Percentiles rank a stretch among this genome's conserved stretches.
Evolutionary conservation across 2,888 invertebrate genomes (phyloP).

Genomic region (Tillus elongatus): DNA sequence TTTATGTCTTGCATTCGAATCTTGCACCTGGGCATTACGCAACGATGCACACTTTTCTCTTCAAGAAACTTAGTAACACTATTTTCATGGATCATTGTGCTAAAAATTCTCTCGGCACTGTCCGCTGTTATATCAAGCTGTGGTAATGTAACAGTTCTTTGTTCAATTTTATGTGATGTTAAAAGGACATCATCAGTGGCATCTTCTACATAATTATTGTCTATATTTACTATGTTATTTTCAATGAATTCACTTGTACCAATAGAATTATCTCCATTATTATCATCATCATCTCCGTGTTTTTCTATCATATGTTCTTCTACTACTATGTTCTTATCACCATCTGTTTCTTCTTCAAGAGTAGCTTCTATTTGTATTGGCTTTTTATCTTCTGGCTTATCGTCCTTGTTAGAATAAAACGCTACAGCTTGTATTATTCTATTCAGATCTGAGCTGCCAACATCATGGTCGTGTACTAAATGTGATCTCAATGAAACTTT

Average conservation of each 20-base stretch:
- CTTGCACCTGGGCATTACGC: slow-evolving; percentile 49
- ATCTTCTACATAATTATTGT: not conserved
- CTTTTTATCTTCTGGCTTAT: slow-evolving; percentile 18
- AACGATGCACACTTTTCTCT: slow-evolving; percentile 33
- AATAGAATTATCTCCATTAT: slow-evolving; percentile 10
- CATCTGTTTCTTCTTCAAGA: slow-evolving; percentile 7
- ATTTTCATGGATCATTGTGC: slow-evolving; percentile 22
- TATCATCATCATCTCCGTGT: slow-evolving; percentile 5
- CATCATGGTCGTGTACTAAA: slow-evolving; percentile 59
- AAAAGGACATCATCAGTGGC: too few relatives aligned
- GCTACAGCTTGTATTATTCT: slow-evolving; percentile 50
- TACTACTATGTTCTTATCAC: slow-evolving; percentile 9
- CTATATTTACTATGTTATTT: not conserved
- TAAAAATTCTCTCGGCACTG: slow-evolving; percentile 18
- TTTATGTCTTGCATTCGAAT: slow-evolving; percentile 49
- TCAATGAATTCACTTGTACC: slow-evolving; percentile 10
- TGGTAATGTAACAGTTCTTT: slow-evolving; percentile 21
- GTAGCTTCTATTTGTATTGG: slow-evolving; percentile 6
- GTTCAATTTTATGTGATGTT: slow-evolving; percentile 15
- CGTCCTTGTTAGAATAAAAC: slow-evolving; percentile 33
- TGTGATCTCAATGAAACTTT: slow-evolving; percentile 55
- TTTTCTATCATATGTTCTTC: slow-evolving; percentile 9
- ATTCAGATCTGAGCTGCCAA: slow-evolving; percentile 51
- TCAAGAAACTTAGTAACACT: slow-evolving; percentile 17
- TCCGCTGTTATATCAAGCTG: slow-evolving; percentile 16